A percentile compares a stretch with the other conserved stretches of the same genome.
These are phyloP conservation scores for Centropyge bicolor DNA, from an alignment of 2,797 vertebrate species.

Conservation along the genomic window DNA sequence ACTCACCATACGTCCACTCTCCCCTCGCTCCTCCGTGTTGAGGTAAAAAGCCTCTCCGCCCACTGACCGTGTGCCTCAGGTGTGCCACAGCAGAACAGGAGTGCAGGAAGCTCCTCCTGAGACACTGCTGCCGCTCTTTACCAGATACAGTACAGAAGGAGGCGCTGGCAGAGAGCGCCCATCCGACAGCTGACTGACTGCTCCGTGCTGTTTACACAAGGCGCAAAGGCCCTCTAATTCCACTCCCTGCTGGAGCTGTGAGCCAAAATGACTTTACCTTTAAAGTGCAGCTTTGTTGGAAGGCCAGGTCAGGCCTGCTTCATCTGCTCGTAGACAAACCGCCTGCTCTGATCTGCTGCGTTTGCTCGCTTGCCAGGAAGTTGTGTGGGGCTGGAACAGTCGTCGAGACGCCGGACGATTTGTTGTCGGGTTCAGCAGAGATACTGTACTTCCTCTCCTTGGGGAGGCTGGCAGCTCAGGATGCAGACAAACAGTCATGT, in stretches of 20 bases:
- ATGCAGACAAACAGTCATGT: slow-evolving; percentile 38
- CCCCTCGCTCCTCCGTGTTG: slow-evolving; percentile 8
- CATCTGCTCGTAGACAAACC: not conserved
- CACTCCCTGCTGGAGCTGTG: not conserved
- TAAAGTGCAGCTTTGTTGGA: slow-evolving; percentile 13
- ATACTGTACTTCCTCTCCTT: slow-evolving; percentile 33
- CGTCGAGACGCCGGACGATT: not conserved
- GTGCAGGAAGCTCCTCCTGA: slow-evolving; percentile 19
- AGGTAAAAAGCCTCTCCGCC: not conserved
- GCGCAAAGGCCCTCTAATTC: slow-evolving; percentile 6
- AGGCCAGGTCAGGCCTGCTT: slow-evolving; percentile 12
- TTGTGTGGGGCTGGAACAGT: not conserved
- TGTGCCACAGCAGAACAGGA: slow-evolving; percentile 11
- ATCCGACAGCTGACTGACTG: slow-evolving; percentile 27
- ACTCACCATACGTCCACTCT: slow-evolving; percentile 58
- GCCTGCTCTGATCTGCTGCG: slow-evolving; percentile 2
- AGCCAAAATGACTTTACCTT: slow-evolving; percentile 26
- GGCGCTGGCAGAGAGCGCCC: slow-evolving; percentile 18
- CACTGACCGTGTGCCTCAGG: slow-evolving; percentile 38
- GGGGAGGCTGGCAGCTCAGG: slow-evolving; percentile 15
- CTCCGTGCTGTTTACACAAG: slow-evolving; percentile 6
- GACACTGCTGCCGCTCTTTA: slow-evolving; percentile 17
- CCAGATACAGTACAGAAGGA: slow-evolving; percentile 13
- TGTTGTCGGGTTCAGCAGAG: slow-evolving; percentile 18
- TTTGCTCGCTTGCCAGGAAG: slow-evolving; percentile 24